Evolutionary conservation across 2,888 invertebrate genomes (phyloP), one percentile per base, ranked within the genome.

Genomic region (Protodeltote pygarga): DNA sequence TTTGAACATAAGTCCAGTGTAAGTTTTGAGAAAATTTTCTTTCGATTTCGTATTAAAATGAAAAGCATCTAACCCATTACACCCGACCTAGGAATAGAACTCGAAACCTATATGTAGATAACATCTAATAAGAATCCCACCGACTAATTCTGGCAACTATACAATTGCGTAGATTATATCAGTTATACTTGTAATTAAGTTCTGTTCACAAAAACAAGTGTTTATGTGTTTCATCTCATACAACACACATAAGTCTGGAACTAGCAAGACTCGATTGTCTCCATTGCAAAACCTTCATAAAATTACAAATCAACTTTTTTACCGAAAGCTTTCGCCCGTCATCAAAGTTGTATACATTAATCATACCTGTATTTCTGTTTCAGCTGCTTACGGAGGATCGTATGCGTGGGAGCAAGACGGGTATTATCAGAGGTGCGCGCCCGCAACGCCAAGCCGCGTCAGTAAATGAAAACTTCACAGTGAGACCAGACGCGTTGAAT

Each of bases 261-360:
- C 49, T 27, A 55, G 48, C 33, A 38, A 64, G 51, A 60, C 53
- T 27, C 49, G 52, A 64, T 66, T 66, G 65, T 65, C 47, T 49
- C 57, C 38, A 39, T 37, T 28, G 55, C 61, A n/a, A 41, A 49
- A 53, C 58, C 65, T 63, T 64, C 58, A 71, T 64, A 70, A 74
- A 69, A 72, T 72, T 68, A 71, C 67, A 65, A 71, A 74, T 71
- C 75, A 71, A 71, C 75, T 75, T 77, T 74, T 75, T 74, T 62
- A 65, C 60, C 67, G 55, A 75, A 70, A 77, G 77, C 78, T 77
- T 78, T 79, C 77, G 75, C 71, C 63, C 66, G 55, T 67, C 70
- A 71, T 57, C 71, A 59, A 64, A 62, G 58, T 68, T 66, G 65
- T 70, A 58, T 68, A 54, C 70, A 77, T 78, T 71, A 71, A 79